Evolutionary conservation across 2,113 vertebrate genomes (phyloP), one percentile per base, ranked within the genome.

Genomic region (Coracopsis vasa): DNA sequence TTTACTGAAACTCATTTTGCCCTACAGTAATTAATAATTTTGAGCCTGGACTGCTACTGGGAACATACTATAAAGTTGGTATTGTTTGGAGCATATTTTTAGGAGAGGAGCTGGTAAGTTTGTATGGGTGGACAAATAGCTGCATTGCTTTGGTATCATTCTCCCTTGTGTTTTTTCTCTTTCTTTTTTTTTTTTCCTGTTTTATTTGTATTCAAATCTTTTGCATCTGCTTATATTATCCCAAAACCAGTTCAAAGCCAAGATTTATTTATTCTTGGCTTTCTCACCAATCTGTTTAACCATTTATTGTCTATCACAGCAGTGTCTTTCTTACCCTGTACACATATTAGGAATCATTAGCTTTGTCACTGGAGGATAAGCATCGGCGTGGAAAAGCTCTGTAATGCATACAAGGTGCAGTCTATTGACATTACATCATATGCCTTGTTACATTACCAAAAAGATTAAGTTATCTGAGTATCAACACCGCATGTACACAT

Each of bases 391-490:
- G 80, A 96, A 89, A 62, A 89, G 61, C 95, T 94, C 87, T 72
- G 70, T 91, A 96, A 95, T 92, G 86, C 72, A 81, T 80, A 94
- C 77, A 91, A 94, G 94, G 66, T 96, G 58, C 80, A 91, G 47
- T 88, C 90, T 85, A 79, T 50, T 95, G 91, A 69, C 58, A 89
- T 96, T 96, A 92, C 91, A 87, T 97, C 96, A 96, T 95, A 84
- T 91, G 94, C 86, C 70, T 96, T 96, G 92, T 93, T 94, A 94
- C 95, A 94, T 93, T 96, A 97, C 91, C 83, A 90, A 94, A 94
- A 94, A 86, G 96, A 93, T 94, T 97, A 95, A 93, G 86, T 96
- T 96, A 96, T 94, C 95, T 72, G 64, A 65, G 54, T 92, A 92
- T 88, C 86, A 95, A 88, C 65, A 84, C 75, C 56, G 48, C 77